Percentiles rank a stretch among this genome's conserved stretches.
phyloP scores from a whole-genome alignment of 2,113 vertebrate species.

The Catharus minimus region DNA sequence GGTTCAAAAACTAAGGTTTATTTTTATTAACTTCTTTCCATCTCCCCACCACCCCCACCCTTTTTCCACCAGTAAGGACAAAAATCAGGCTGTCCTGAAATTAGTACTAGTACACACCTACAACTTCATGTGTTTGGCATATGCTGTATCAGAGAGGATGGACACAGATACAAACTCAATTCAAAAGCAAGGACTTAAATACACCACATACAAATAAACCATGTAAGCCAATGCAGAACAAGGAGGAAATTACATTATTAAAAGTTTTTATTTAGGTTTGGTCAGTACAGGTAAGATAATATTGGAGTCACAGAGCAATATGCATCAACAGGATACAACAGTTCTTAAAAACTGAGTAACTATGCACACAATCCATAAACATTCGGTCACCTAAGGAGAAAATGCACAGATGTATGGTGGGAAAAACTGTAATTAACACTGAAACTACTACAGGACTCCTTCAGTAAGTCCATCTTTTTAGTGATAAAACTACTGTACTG shows the following conservation, averaged over 20 bases:
- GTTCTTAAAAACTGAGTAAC: constrained; percentile 89
- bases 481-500: constrained; percentile 86
- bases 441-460: constrained; percentile 87
- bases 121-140: not conserved
- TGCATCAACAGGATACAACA: constrained; percentile 91
- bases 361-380: constrained; percentile 91
- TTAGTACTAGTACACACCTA: not conserved
- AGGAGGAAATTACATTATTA: constrained; percentile 83
- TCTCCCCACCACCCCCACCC: accelerated
- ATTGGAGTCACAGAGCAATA: constrained; percentile 95
- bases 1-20: not conserved
- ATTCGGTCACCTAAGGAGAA: constrained; percentile 88
- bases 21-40: not conserved
- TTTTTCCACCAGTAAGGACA: not conserved
- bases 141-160: not conserved
- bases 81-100: not conserved
- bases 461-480: constrained; percentile 78
- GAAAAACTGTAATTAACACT: constrained; percentile 86
- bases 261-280: constrained; percentile 99
- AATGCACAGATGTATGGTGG: constrained; percentile 85
- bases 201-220: not conserved
- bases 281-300: constrained; percentile 99
- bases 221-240: constrained; percentile 27
- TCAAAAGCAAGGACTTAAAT: not conserved
- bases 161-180: not conserved